Percentiles rank a stretch among this genome's conserved stretches.
These are phyloP conservation scores for Cephus sareptanus DNA, from an alignment of 2,888 invertebrate genomes.

Conservation along the genomic window DNA sequence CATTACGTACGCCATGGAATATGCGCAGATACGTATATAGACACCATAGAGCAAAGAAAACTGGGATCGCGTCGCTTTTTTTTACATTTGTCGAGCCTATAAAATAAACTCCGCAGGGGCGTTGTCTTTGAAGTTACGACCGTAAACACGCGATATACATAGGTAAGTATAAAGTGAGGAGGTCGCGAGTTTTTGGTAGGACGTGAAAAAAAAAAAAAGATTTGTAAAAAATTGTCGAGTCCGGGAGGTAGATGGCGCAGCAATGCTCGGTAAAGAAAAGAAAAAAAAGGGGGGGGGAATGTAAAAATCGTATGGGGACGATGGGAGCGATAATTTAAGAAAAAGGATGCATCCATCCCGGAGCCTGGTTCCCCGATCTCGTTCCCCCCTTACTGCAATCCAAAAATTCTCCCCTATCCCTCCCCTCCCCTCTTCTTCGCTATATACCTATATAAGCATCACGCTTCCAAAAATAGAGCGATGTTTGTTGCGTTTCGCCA, in stretches of 20 bases:
- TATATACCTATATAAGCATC: conserved; percentile 10
- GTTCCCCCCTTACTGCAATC: neutral
- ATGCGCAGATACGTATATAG: too few species aligned
- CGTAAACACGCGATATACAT: conserved; percentile 59
- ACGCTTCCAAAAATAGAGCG: conserved; percentile 47
- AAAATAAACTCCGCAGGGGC: conserved; percentile 24
- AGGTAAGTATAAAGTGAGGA: conserved; percentile 25
- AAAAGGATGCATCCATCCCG: conserved; percentile 62
- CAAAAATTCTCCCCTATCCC: conserved; percentile 7
- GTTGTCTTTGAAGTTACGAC: conserved; percentile 55
- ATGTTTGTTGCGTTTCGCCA: conserved; percentile 26
- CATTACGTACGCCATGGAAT: neutral
- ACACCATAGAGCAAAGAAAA: too few species aligned
- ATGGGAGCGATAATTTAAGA: conserved; percentile 55
- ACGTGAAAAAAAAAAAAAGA: neutral
- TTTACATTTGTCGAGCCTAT: conserved; percentile 8
- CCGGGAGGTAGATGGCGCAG: conserved; percentile 13
- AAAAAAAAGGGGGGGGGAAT: neutral
- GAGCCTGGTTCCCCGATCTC: conserved; percentile 20
- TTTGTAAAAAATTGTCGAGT: conserved; percentile 1
- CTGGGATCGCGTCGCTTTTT: too few species aligned
- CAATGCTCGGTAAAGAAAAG: conserved; percentile 9
- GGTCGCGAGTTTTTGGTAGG: conserved; percentile 10
- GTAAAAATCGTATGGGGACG: conserved; percentile 31
- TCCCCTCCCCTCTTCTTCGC: conserved; percentile 8